Percentiles rank a stretch among this genome's conserved stretches.
phyloP scores from a whole-genome alignment of 2,888 invertebrate species.

The Diabrotica balteata region DNA sequence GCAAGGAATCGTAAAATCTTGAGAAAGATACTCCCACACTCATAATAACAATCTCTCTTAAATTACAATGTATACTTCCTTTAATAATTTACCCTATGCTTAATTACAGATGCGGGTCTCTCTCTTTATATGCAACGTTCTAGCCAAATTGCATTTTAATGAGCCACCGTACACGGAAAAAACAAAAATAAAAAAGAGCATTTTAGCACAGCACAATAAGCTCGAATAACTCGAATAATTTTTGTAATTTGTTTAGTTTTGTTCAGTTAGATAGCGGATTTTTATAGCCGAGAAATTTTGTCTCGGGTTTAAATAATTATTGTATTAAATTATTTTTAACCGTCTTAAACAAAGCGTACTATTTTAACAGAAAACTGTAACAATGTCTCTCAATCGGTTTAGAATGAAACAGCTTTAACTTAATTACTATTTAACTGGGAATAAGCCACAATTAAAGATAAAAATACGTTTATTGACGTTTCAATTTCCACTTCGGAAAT shows the following conservation, averaged over 20 bases:
- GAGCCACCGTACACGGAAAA: conserved; percentile 29
- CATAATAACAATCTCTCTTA: conserved; percentile 25
- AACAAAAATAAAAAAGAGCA: conserved; percentile 7
- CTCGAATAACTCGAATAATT: conserved; percentile 5
- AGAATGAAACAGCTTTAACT: too few species aligned
- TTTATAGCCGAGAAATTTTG: too few species aligned
- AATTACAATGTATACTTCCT: conserved; percentile 35
- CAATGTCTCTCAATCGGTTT: too few species aligned
- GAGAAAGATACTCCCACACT: conserved; percentile 25
- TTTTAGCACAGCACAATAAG: conserved; percentile 10
- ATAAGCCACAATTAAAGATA: too few species aligned
- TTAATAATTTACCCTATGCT: conserved; percentile 29
- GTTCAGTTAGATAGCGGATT: too few species aligned
- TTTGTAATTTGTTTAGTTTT: conserved; percentile 10
- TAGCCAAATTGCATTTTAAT: conserved; percentile 36
- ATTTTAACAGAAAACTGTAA: too few species aligned
- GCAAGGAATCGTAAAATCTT: conserved; percentile 12
- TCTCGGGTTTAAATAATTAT: too few species aligned
- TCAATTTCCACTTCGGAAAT: too few species aligned
- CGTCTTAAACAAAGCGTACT: too few species aligned
- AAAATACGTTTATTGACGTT: too few species aligned
- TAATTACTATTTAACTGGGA: too few species aligned
- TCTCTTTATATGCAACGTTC: conserved; percentile 25
- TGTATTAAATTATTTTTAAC: too few species aligned
- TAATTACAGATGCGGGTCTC: conserved; percentile 35